Evolutionary conservation across 2,113 vertebrate genomes (phyloP).

Genomic region (Petrocephalus zakoni): DNA sequence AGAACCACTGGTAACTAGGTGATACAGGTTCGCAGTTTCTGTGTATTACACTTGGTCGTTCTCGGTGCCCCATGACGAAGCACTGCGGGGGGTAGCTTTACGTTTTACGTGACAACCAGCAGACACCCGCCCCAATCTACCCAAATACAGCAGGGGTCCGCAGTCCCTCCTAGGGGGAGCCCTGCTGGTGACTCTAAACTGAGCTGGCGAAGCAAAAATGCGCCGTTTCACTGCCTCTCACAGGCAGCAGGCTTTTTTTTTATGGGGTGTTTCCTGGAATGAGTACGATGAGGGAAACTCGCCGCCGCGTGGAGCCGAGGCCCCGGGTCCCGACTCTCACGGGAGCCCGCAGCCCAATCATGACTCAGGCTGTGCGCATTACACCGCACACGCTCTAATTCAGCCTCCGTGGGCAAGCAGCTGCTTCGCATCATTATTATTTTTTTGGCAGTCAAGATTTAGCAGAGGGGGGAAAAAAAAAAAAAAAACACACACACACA

Average conservation of each 20-base stretch:
- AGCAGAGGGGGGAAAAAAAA: constrained; percentile 18
- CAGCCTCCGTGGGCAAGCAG: constrained; percentile 55
- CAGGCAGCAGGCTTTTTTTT: background rate
- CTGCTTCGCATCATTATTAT: constrained; percentile 37
- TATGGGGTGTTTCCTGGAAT: background rate
- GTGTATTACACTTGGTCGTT: background rate
- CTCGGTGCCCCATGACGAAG: background rate
- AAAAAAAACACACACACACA: constrained; percentile 15
- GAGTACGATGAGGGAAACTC: background rate
- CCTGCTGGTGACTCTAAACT: background rate
- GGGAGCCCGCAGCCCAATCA: background rate
- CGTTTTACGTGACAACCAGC: background rate
- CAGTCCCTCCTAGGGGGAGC: background rate
- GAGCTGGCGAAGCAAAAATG: background rate
- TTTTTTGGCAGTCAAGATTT: constrained; percentile 31
- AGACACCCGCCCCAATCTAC: background rate
- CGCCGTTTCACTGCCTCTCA: background rate
- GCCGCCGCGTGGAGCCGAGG: background rate
- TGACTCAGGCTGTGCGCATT: background rate
- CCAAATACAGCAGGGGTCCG: too few species aligned
- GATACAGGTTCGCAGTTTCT: background rate
- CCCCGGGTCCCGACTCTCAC: background rate
- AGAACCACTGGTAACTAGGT: background rate
- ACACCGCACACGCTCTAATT: constrained; percentile 42
- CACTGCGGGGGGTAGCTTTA: background rate